Conservation (phyloP, 2,888 invertebrate genomes). For the Folsomia candida region DNA sequence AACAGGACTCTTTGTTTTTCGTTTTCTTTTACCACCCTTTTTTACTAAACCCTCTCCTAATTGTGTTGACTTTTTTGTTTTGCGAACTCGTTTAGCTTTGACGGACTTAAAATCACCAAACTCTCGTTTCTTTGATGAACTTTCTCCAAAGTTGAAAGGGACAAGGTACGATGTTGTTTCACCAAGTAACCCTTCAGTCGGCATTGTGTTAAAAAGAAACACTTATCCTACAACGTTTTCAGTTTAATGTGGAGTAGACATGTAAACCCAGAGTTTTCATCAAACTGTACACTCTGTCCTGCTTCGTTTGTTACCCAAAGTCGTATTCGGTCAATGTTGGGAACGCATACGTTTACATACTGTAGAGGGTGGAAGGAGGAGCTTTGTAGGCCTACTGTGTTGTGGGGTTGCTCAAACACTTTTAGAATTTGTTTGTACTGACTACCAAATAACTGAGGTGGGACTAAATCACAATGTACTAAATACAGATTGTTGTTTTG, state of each 20-base stretch:
- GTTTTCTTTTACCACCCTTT: not conserved
- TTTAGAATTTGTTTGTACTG: not conserved
- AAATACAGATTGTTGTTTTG: not conserved
- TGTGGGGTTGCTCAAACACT: not conserved
- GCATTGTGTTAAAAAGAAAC: no score
- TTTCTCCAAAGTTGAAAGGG: not conserved
- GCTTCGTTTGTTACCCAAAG: not conserved
- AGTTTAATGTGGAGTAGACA: conserved; percentile 3
- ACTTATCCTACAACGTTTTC: no score
- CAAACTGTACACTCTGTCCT: not conserved
- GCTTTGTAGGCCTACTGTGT: not conserved
- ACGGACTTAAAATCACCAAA: no score
- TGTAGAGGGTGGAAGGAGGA: not conserved
- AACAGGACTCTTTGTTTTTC: not conserved
- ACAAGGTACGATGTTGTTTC: not conserved
- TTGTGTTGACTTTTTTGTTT: not conserved
- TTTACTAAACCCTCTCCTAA: not conserved
- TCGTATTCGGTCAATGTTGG: not conserved
- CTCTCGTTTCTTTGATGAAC: not conserved
- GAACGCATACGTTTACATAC: not conserved
- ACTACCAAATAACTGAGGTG: not conserved
- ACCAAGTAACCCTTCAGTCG: not conserved
- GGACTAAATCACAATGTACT: not conserved
- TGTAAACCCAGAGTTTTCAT: not conserved
- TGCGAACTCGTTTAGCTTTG: not conserved